A percentile compares a stretch with the other conserved stretches of the same genome.
Evolutionary conservation across 1,140 invertebrate species (phyloP).

Genomic region (Hypsibius dujardini): DNA sequence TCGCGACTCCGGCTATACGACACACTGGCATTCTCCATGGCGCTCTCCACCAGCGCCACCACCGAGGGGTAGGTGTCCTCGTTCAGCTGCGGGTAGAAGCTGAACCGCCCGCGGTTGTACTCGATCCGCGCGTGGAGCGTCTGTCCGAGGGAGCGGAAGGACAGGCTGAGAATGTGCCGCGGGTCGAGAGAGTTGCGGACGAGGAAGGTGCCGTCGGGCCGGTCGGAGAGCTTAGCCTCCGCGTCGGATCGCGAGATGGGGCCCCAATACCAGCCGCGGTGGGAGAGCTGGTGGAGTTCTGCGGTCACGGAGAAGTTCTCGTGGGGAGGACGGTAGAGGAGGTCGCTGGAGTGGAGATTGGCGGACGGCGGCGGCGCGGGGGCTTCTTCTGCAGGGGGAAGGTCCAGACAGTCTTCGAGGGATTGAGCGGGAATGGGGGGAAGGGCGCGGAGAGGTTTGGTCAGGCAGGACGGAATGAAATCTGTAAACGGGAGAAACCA

Average conservation of each 20-base stretch:
- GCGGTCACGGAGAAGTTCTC: slow-evolving; percentile 30
- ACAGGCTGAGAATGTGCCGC: slow-evolving; percentile 47
- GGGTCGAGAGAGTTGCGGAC: slow-evolving; percentile 55
- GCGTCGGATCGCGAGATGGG: slow-evolving; percentile 44
- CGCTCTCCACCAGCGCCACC: slow-evolving; percentile 49
- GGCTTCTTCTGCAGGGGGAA: not conserved
- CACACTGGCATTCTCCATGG: slow-evolving; percentile 49
- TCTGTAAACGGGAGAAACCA: no score
- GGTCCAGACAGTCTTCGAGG: no score
- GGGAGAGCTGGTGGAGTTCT: slow-evolving; percentile 41
- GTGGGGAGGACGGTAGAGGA: not conserved
- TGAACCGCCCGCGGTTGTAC: slow-evolving; percentile 47
- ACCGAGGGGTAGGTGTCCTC: slow-evolving; percentile 43
- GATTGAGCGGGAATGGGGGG: no score
- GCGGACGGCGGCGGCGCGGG: not conserved
- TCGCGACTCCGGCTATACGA: slow-evolving; percentile 49
- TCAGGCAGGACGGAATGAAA: no score
- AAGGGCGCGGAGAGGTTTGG: no score
- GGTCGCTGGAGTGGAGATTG: not conserved
- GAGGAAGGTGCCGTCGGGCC: slow-evolving; percentile 57
- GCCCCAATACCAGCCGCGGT: slow-evolving; percentile 50
- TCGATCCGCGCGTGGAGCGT: slow-evolving; percentile 52
- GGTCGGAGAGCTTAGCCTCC: slow-evolving; percentile 44
- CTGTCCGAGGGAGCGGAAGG: slow-evolving; percentile 52
- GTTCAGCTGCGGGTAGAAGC: slow-evolving; percentile 37